These are phyloP conservation scores for Tokudaia tokunoshimensis DNA, from an alignment of 2,797 vertebrate species.

Conservation along the genomic window DNA sequence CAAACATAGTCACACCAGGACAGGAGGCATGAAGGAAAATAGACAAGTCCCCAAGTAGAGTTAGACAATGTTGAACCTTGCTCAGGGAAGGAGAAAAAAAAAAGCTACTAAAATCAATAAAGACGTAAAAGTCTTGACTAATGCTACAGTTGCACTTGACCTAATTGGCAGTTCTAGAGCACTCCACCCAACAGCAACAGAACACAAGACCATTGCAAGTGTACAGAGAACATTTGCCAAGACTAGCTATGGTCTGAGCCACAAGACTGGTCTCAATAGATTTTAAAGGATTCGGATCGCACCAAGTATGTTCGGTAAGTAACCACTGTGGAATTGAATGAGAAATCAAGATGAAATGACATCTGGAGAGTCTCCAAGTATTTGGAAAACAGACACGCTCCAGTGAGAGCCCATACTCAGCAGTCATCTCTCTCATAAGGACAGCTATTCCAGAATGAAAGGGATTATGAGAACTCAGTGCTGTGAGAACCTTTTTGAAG, in stretches of 20 bases:
- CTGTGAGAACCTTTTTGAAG: background rate
- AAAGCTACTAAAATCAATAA: background rate
- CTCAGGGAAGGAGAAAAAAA: background rate
- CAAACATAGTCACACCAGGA: background rate
- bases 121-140: background rate
- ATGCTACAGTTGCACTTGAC: background rate
- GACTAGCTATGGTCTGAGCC: background rate
- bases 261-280: slow-evolving; percentile 50
- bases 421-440: background rate
- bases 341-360: slow-evolving; percentile 39
- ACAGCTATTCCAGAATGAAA: background rate
- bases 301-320: slow-evolving; percentile 55
- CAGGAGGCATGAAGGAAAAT: background rate
- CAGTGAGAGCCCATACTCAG: background rate
- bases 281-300: slow-evolving; percentile 45
- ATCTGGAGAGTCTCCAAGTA: slow-evolving; percentile 11
- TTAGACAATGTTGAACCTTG: background rate
- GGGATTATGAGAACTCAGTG: background rate
- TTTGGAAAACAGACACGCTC: slow-evolving; percentile 45
- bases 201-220: slow-evolving; percentile 38
- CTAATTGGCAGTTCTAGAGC: background rate
- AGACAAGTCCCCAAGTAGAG: background rate
- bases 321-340: slow-evolving; percentile 57
- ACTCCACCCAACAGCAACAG: slow-evolving; percentile 19
- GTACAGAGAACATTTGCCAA: slow-evolving; percentile 45